Evolutionary conservation across 2,113 vertebrate genomes (phyloP).

Genomic region (Vimba vimba): DNA sequence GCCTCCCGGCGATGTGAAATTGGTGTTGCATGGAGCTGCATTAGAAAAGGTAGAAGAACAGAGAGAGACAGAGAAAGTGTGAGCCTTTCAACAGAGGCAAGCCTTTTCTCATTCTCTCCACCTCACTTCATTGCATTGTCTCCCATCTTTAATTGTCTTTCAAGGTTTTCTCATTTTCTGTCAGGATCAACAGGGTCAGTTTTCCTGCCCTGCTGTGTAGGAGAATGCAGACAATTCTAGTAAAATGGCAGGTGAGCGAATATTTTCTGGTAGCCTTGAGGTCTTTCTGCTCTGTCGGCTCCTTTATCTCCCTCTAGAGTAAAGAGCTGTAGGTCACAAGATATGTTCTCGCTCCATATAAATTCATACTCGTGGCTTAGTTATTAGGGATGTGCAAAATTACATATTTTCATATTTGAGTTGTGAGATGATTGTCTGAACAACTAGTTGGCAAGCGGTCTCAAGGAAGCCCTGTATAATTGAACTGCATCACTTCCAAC

Average conservation of each 20-base stretch:
- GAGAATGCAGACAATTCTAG: conserved; percentile 42
- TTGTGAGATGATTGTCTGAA: background rate
- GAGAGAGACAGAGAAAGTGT: conserved; percentile 12
- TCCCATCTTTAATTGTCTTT: conserved; percentile 50
- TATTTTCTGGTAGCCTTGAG: conserved; percentile 48
- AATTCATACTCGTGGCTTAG: conserved; percentile 11
- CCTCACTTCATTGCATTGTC: conserved; percentile 27
- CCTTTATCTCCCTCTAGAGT: conserved; percentile 52
- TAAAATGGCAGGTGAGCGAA: conserved; percentile 40
- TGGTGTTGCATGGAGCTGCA: conserved; percentile 83
- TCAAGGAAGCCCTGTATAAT: background rate
- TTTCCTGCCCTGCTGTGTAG: conserved; percentile 44
- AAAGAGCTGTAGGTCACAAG: conserved; percentile 29
- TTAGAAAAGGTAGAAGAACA: conserved; percentile 32
- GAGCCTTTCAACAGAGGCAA: conserved; percentile 22
- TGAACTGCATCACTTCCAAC: background rate
- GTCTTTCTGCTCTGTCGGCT: conserved; percentile 47
- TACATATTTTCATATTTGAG: background rate
- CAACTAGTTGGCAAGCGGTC: background rate
- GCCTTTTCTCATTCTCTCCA: conserved; percentile 26
- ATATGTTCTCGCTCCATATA: conserved; percentile 27
- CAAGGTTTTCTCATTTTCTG: conserved; percentile 52
- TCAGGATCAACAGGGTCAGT: conserved; percentile 41
- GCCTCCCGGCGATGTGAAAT: conserved; percentile 86
- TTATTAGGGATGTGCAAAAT: conserved; percentile 10